Evolutionary conservation across 2,888 invertebrate species (phyloP), one percentile per base, ranked within the genome.

Genomic region (Mimas tiliae): DNA sequence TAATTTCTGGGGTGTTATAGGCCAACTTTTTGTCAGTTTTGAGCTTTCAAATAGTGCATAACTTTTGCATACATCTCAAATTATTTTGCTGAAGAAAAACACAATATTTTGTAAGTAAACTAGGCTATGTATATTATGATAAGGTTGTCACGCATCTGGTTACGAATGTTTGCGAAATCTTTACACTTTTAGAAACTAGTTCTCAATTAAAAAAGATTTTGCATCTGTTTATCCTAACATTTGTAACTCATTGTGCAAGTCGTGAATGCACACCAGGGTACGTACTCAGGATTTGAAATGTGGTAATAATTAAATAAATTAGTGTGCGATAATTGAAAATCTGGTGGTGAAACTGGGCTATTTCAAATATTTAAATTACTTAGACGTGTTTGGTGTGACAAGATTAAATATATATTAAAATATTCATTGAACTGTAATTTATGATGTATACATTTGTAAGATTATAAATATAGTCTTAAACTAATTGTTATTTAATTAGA

Each of bases 401-500:
- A 19, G 7, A 19, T 19, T 9, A 42, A 42, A 19, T 16, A 58
- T 42, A 14, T 55, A 34, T 27, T n/a, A 27, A 27, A 27, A 27
- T 4, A 27, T 27, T 27, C 27, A 34, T 16, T 38, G n/a, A n/a
- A 38, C 48, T 48, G 16, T 48, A 48, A 16, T 42, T 45, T 14
- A 11, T 1, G 12, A 7, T 53, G 16, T 42, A 58, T 19, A 58
- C 42, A 38, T 58, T 58, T 34, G 34, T 55, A 58, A 42, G 50
- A 19, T 9, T 50, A 50, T 11, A 9, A 42, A 58, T 21, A 11
- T 58, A 58, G 42, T 19, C 42, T 19, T 19, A 38, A 55, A 55
- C 8, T 55, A 19, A 55, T 55, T 55, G 58, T 58, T 42, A 58
- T 42, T 42, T 53, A n/a, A 34, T 42, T 58, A 58, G 38, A 42